Conservation (phyloP, 2,888 invertebrate species). For the Coleophora deauratella region DNA sequence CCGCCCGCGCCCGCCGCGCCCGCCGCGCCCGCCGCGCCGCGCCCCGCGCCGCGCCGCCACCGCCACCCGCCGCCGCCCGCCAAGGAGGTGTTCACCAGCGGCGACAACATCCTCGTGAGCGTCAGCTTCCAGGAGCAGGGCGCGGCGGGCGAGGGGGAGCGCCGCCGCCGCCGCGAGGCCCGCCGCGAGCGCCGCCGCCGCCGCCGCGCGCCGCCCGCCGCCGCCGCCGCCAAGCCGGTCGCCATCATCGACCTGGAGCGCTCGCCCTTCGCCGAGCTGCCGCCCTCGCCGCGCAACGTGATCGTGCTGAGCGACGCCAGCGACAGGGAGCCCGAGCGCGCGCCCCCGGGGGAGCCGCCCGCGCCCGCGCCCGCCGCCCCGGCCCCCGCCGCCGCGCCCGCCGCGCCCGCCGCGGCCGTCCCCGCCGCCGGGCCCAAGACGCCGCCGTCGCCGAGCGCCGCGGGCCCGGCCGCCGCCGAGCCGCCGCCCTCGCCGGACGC, state of each 20-base stretch:
- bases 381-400: constrained; percentile 68
- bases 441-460: constrained; percentile 61
- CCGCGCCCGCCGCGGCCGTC: constrained; percentile 57
- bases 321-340: constrained; percentile 62
- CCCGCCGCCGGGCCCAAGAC: constrained; percentile 76
- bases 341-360: constrained; percentile 17
- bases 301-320: constrained; percentile 88
- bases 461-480: constrained; percentile 75
- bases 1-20: too few species aligned
- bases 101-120: constrained; percentile 93
- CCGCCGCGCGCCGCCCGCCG: constrained; percentile 22
- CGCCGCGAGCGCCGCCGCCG: constrained; percentile 22
- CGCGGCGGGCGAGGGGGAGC: constrained; percentile 36
- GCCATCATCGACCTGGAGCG: constrained; percentile 90
- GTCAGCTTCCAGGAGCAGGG: constrained; percentile 87
- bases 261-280: constrained; percentile 88
- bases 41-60: constrained; percentile 35
- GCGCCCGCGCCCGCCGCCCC: constrained; percentile 17
- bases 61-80: constrained; percentile 76
- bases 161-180: constrained; percentile 23
- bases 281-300: constrained; percentile 85
- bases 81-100: constrained; percentile 94
- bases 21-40: constrained; percentile 33
- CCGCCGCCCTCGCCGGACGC: constrained; percentile 81
- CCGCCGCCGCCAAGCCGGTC: constrained; percentile 75